Evolutionary conservation across 2,797 vertebrate genomes (phyloP).

Genomic region (Micromesistius poutassou): DNA sequence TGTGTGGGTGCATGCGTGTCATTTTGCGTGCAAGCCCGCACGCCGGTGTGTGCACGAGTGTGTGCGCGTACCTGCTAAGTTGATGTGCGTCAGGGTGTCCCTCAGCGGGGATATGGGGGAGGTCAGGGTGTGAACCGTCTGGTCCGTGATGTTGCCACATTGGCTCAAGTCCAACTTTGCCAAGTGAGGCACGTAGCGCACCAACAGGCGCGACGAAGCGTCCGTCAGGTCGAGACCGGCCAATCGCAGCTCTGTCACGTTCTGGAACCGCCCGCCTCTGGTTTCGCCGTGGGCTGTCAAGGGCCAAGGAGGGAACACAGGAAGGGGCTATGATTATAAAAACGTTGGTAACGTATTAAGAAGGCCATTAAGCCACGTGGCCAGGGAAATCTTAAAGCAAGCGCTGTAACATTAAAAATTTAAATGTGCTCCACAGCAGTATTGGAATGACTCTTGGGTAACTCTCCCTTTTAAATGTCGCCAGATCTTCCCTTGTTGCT

Average conservation of each 20-base stretch:
- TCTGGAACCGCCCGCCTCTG: conserved; percentile 82
- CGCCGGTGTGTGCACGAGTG: conserved; percentile 5
- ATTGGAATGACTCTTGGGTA: not conserved
- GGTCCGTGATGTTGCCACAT: conserved; percentile 82
- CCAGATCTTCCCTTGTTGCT: not conserved
- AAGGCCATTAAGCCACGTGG: not conserved
- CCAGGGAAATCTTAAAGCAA: not conserved
- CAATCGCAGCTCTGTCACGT: conserved; percentile 78
- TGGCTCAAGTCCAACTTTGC: conserved; percentile 85
- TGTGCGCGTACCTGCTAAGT: conserved; percentile 77
- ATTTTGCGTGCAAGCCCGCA: conserved; percentile 11
- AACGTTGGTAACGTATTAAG: not conserved
- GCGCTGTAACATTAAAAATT: not conserved
- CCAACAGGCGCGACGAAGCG: conserved; percentile 75
- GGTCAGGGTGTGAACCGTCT: conserved; percentile 80
- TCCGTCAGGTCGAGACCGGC: conserved; percentile 84
- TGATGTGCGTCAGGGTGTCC: conserved; percentile 83
- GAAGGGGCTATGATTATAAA: not conserved
- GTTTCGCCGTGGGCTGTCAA: conserved; percentile 76
- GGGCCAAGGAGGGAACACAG: conserved; percentile 22
- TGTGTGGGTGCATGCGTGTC: conserved; percentile 1
- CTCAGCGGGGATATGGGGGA: conserved; percentile 81
- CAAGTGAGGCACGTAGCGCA: conserved; percentile 84
- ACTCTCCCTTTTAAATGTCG: not conserved
- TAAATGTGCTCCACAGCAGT: not conserved